Percentiles rank a stretch among this genome's conserved stretches.
phyloP scores from a whole-genome alignment of 2,113 vertebrate genomes.

The Nothocercus julius region DNA sequence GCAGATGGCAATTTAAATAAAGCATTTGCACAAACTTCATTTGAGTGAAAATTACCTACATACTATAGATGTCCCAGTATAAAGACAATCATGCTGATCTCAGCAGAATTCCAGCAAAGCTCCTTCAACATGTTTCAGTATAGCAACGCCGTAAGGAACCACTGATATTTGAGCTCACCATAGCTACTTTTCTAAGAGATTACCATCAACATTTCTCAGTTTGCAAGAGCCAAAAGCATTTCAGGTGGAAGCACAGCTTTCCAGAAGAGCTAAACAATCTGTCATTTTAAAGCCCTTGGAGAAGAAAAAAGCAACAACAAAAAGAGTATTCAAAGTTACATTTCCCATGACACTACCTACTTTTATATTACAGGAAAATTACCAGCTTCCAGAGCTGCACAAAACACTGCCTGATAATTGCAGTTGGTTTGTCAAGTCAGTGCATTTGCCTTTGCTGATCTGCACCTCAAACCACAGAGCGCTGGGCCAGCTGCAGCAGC shows the following conservation, averaged over 20 bases:
- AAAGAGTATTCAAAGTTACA: not conserved
- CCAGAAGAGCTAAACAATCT: constrained; percentile 68
- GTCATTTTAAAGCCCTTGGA: constrained; percentile 69
- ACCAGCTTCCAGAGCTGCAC: not conserved
- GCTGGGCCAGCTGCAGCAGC: not conserved
- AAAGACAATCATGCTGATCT: not conserved
- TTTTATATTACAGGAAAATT: not conserved
- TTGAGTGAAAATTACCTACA: not conserved
- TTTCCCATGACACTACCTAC: not conserved
- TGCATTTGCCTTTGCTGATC: not conserved
- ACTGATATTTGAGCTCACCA: not conserved
- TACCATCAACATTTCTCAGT: not conserved
- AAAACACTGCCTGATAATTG: not conserved
- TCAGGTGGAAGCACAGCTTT: constrained; percentile 75
- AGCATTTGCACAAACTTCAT: not conserved
- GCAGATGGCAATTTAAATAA: not conserved
- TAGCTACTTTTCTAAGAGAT: not conserved
- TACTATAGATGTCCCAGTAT: not conserved
- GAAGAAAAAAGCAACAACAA: not conserved
- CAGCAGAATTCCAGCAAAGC: not conserved
- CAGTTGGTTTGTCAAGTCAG: not conserved
- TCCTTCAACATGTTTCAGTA: not conserved
- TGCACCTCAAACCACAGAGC: not conserved
- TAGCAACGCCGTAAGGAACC: not conserved
- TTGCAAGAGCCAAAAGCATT: constrained; percentile 75